Base-by-base conservation (phyloP, 1,140 invertebrate species). In the Drosophila ananassae region DNA sequence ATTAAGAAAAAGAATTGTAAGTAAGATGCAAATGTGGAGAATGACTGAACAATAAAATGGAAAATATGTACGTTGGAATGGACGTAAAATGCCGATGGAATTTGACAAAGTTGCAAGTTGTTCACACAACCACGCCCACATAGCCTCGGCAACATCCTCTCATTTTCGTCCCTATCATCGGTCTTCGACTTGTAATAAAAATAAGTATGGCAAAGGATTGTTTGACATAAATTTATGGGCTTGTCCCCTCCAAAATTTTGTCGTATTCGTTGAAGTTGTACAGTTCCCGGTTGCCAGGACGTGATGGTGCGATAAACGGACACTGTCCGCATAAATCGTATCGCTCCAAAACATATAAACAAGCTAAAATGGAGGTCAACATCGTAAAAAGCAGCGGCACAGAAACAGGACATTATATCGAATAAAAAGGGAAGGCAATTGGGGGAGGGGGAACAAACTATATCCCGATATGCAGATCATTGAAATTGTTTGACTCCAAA, bases 271-370 rank as follows among this genome's bases (percentile, higher is more conserved):
- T 22, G n/a, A 51, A 52, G 58, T 37, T 41, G 52, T 32, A 64
- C 58, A 46, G 41, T 25, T 8, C 41, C 13, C 39, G 32, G 53
- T 53, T 37, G 71, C 53, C 55, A 68, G 52, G 50, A 76, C 62
- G 66, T 85, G 82, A 82, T 78, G 62, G 82, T 73, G 82, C 82
- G 82, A 85, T 85, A 85, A 87, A 82, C 69, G 82, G 78, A 76
- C 69, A 58, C 51, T 81, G 81, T 75, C 74, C 82, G 59, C 69
- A 85, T 87, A 85, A 85, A 81, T 85, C 73, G 73, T 68, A 74
- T 68, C 64, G 62, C 60, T 37, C 44, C 28, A 24, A 56, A 79
- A 60, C 54, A 66, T 54, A 68, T 48, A 79, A 62, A 61, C 55
- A 55, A 77, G 32, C 41, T 22, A 41, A 50, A 69, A 68, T 41